These are phyloP conservation scores for Semnornis frantzii DNA, from an alignment of 2,113 vertebrate species.

Conservation along the genomic window DNA sequence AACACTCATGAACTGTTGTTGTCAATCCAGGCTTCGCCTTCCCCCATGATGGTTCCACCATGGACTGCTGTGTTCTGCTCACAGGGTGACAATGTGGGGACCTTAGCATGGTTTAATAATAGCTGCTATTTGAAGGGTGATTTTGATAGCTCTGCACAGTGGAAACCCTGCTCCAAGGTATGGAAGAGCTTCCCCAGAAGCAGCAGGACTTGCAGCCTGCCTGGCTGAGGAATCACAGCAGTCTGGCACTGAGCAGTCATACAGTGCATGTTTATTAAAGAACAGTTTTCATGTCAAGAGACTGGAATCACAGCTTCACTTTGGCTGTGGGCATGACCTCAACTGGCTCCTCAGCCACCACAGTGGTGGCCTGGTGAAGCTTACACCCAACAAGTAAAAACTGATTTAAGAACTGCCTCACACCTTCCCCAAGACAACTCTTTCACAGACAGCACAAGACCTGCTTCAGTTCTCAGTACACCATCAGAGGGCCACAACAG, in stretches of 20 bases:
- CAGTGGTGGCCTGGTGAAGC: neutral
- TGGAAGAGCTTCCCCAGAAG: neutral
- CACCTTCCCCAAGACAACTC: neutral
- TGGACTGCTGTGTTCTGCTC: rapidly evolving
- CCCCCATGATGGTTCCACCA: rapidly evolving
- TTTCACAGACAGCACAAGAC: neutral
- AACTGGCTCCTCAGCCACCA: neutral
- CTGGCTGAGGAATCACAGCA: neutral
- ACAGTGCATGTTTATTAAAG: neutral
- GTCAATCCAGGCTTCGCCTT: neutral
- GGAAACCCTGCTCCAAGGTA: neutral
- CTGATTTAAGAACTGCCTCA: neutral
- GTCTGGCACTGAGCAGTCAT: neutral
- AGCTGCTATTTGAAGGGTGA: neutral
- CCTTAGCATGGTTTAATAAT: rapidly evolving
- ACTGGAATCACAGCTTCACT: neutral
- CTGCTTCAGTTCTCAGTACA: neutral
- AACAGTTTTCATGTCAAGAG: neutral
- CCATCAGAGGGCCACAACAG: neutral
- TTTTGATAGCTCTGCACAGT: neutral
- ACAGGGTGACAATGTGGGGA: neutral
- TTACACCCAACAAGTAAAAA: neutral
- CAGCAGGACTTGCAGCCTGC: neutral
- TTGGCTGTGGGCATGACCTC: neutral
- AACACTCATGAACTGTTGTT: rapidly evolving